These are phyloP conservation scores for Anguilla anguilla DNA, from an alignment of 2,797 vertebrate genomes.

Conservation along the genomic window DNA sequence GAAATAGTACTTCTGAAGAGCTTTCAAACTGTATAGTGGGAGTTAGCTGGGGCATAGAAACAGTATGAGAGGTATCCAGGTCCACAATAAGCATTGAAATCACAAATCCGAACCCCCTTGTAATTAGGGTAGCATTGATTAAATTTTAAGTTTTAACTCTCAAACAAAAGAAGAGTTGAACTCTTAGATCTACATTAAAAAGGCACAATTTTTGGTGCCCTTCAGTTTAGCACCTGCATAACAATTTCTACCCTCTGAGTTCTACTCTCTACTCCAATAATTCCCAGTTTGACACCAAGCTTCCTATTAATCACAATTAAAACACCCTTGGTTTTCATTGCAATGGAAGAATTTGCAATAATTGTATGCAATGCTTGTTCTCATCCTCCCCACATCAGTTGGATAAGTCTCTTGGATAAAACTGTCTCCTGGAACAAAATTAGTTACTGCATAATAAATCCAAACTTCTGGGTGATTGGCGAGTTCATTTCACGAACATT, in stretches of 20 bases:
- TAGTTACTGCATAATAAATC: not conserved
- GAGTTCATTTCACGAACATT: not conserved
- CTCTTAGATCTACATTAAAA: not conserved
- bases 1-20: not conserved
- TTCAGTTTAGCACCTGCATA: not conserved
- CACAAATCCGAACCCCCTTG: not conserved
- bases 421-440: not conserved
- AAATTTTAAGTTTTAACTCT: slow-evolving; percentile 2
- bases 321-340: not conserved
- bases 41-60: not conserved
- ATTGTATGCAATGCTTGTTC: slow-evolving; percentile 7
- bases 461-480: not conserved
- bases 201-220: not conserved
- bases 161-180: not conserved
- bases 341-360: not conserved
- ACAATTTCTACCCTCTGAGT: not conserved
- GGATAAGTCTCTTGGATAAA: not conserved
- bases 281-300: not conserved
- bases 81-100: not conserved
- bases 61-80: not conserved
- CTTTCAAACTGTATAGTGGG: not conserved
- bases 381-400: not conserved
- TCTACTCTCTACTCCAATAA: not conserved
- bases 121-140: not conserved
- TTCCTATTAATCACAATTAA: slow-evolving; percentile 1